A percentile compares a stretch with the other conserved stretches of the same genome.
Evolutionary conservation across 2,888 invertebrate species (phyloP).

Genomic region (Drosophila leonis): DNA sequence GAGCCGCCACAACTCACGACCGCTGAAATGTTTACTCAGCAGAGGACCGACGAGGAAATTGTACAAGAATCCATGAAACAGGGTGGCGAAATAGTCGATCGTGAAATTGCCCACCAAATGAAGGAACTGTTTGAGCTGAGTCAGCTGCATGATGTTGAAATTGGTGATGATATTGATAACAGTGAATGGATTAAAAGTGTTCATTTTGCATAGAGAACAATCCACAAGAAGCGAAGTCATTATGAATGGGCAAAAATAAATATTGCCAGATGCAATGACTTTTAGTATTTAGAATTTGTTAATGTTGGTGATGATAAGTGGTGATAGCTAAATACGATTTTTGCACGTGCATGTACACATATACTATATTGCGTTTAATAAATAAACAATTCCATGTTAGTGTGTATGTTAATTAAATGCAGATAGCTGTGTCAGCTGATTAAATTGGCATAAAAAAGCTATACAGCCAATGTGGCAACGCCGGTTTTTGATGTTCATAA

Average conservation of each 20-base stretch:
- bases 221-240: constrained; percentile 2
- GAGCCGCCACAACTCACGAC: constrained; percentile 57
- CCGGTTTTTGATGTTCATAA: neutral
- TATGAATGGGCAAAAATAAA: neutral
- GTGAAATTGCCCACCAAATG: constrained; percentile 81
- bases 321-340: neutral
- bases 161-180: constrained; percentile 66
- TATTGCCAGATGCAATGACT: neutral
- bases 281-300: constrained; percentile 1
- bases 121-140: constrained; percentile 80
- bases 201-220: constrained; percentile 2
- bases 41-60: constrained; percentile 48
- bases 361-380: neutral
- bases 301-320: neutral
- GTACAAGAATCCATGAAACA: constrained; percentile 50
- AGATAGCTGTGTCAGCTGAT: constrained; percentile 17
- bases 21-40: constrained; percentile 57
- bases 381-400: neutral
- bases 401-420: neutral
- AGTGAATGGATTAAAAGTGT: constrained; percentile 25
- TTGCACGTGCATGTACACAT: neutral
- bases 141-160: constrained; percentile 61
- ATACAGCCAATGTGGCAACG: neutral
- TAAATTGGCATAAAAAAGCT: neutral
- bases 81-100: constrained; percentile 82